A percentile compares a stretch with the other conserved stretches of the same genome.
Evolutionary conservation across 2,888 invertebrate genomes (phyloP).

Genomic region (Podabrus alpinus): DNA sequence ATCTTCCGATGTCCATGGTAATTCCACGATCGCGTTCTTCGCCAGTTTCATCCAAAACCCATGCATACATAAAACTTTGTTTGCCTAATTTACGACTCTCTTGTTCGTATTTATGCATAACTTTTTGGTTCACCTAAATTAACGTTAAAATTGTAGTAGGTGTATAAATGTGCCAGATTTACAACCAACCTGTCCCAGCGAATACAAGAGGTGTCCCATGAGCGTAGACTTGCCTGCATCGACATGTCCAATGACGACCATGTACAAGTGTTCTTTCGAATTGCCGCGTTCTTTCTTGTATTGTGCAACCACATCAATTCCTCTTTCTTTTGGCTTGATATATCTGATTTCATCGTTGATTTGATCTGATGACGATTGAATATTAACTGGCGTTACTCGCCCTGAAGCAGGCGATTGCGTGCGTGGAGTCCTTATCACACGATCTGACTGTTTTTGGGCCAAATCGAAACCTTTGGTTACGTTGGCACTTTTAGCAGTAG

Average conservation of each 20-base stretch:
- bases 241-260: slow-evolving; percentile 95
- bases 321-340: slow-evolving; percentile 60
- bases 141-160: background rate
- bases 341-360: slow-evolving; percentile 37
- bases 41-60: slow-evolving; percentile 98
- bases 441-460: slow-evolving; percentile 45
- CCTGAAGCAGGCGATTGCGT: slow-evolving; percentile 73
- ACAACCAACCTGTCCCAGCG: slow-evolving; percentile 72
- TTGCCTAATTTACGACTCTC: slow-evolving; percentile 97
- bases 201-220: slow-evolving; percentile 93
- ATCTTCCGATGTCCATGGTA: slow-evolving; percentile 97
- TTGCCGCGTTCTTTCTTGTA: slow-evolving; percentile 76
- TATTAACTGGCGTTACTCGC: slow-evolving; percentile 57
- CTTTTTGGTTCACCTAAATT: slow-evolving; percentile 70
- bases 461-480: slow-evolving; percentile 66
- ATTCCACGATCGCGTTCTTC: slow-evolving; percentile 96
- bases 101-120: slow-evolving; percentile 96
- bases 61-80: slow-evolving; percentile 97
- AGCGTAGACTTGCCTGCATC: slow-evolving; percentile 96
- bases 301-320: slow-evolving; percentile 63
- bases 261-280: slow-evolving; percentile 85
- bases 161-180: background rate
- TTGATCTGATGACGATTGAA: slow-evolving; percentile 28
- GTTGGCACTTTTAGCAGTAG: slow-evolving; percentile 56
- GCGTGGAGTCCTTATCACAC: slow-evolving; percentile 61